These are phyloP conservation scores for Hemibates koningsi DNA, from an alignment of 2,113 vertebrate genomes.

Conservation along the genomic window DNA sequence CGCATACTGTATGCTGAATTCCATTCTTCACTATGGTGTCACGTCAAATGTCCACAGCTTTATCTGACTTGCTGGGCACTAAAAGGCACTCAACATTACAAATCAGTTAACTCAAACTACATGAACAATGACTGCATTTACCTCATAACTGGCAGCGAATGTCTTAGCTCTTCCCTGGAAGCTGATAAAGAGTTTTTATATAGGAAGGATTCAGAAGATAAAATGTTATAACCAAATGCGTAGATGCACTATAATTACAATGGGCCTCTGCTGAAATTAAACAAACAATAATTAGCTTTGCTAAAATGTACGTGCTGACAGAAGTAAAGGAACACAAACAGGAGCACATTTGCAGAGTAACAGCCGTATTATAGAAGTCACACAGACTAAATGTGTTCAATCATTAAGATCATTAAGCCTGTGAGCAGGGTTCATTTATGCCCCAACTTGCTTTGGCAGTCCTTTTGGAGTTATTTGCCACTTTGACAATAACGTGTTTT, in stretches of 20 bases:
- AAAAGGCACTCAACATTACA: background rate
- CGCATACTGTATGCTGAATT: background rate
- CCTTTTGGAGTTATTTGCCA: background rate
- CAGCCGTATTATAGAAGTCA: background rate
- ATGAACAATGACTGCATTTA: background rate
- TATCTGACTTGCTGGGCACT: background rate
- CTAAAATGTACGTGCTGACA: background rate
- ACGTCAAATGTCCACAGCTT: background rate
- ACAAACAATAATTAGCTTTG: background rate
- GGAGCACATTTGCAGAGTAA: background rate
- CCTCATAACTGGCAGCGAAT: background rate
- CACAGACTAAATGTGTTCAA: background rate
- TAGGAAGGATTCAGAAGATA: background rate
- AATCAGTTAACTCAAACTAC: background rate
- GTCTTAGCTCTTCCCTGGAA: background rate
- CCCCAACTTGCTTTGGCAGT: background rate
- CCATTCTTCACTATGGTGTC: background rate
- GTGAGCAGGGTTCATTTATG: background rate
- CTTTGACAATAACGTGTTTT: background rate
- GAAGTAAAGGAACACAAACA: background rate
- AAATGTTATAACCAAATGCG: background rate
- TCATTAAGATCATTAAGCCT: background rate
- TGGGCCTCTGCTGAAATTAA: background rate
- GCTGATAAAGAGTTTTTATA: background rate
- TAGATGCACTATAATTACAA: background rate